Percentiles rank a stretch among this genome's conserved stretches.
Conservation (phyloP, 2,113 vertebrate species). For the Eubucco bourcierii region DNA sequence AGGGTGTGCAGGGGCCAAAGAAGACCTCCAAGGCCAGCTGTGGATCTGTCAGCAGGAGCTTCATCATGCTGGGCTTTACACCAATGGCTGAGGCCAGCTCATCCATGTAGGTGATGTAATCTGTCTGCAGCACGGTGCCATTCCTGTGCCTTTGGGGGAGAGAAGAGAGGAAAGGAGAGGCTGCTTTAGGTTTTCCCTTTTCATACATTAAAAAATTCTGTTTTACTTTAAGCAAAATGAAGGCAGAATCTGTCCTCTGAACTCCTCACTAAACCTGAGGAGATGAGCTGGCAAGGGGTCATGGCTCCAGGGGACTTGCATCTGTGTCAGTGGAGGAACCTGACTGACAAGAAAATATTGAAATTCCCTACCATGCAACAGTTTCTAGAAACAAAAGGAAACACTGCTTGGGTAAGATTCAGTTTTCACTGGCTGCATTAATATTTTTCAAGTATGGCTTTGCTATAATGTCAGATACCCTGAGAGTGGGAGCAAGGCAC, state of each 20-base stretch:
- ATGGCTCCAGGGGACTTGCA: fast-evolving
- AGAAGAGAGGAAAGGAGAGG: not conserved
- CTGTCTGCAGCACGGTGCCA: conserved; percentile 71
- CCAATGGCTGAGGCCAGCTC: conserved; percentile 74
- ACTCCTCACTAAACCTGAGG: not conserved
- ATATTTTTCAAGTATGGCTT: not conserved
- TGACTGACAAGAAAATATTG: not conserved
- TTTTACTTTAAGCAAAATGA: not conserved
- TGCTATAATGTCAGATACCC: not conserved
- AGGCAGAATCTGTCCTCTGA: not conserved
- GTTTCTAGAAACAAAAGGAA: conserved; percentile 15
- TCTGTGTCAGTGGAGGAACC: not conserved
- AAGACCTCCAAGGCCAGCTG: conserved; percentile 74
- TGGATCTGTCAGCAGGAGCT: conserved; percentile 81
- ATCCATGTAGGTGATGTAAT: conserved; percentile 82
- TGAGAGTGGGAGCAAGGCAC: not conserved
- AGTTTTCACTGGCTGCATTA: not conserved
- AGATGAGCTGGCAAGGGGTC: not conserved
- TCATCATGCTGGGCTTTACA: conserved; percentile 70
- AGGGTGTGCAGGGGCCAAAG: conserved; percentile 81
- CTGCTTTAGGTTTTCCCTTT: not conserved
- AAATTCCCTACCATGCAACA: not conserved
- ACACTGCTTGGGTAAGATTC: not conserved
- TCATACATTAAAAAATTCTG: not conserved
- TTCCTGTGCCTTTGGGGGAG: conserved; percentile 38